Evolutionary conservation across 2,113 vertebrate genomes (phyloP).

Genomic region (Coregonus clupeaformis): DNA sequence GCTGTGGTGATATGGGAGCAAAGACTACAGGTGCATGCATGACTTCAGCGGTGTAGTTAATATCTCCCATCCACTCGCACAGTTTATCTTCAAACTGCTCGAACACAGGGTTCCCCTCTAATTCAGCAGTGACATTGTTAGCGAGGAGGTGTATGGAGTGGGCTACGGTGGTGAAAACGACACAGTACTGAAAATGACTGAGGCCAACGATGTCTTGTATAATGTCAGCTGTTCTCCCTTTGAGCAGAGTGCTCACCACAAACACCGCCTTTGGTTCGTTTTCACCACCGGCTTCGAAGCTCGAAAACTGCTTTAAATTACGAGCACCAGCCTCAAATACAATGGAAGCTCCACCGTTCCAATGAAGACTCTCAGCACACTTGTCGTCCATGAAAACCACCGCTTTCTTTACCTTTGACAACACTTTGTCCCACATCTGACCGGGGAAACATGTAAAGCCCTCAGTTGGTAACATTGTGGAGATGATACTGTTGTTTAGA

Average conservation of each 20-base stretch:
- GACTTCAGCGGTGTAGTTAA: constrained; percentile 85
- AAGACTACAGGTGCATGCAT: constrained; percentile 74
- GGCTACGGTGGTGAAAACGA: constrained; percentile 79
- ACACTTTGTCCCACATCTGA: constrained; percentile 80
- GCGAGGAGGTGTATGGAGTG: constrained; percentile 80
- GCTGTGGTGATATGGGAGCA: constrained; percentile 75
- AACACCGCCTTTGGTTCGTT: constrained; percentile 83
- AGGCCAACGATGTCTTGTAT: constrained; percentile 79
- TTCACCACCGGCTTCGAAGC: constrained; percentile 68
- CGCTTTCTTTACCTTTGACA: constrained; percentile 79
- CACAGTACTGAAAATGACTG: constrained; percentile 83
- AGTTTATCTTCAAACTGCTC: constrained; percentile 87
- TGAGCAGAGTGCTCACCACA: constrained; percentile 82
- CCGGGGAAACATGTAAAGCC: constrained; percentile 67
- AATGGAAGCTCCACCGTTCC: constrained; percentile 76
- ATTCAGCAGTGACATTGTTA: constrained; percentile 69
- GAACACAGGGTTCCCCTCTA: constrained; percentile 73
- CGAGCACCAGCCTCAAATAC: constrained; percentile 81
- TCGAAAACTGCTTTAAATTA: constrained; percentile 79
- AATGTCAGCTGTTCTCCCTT: constrained; percentile 76
- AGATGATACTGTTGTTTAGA: not conserved
- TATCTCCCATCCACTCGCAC: constrained; percentile 90
- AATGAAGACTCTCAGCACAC: constrained; percentile 87
- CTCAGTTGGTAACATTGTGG: constrained; percentile 55
- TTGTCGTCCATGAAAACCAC: constrained; percentile 84